Base-by-base conservation (phyloP, 2,888 invertebrate genomes). In the Ceratothoa steindachneri region DNA sequence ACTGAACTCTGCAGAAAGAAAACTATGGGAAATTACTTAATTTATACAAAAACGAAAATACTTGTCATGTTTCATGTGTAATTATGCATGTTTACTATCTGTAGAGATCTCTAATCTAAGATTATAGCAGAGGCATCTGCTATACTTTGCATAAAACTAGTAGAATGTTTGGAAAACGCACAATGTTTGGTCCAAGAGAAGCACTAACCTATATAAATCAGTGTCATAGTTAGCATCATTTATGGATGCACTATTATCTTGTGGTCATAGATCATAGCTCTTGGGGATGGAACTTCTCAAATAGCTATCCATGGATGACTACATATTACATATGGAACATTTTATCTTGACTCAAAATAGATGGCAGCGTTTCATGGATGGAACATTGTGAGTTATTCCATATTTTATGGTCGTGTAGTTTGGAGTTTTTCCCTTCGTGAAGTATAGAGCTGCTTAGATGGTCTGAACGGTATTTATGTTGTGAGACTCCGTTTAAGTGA, bases 101-200 rank as follows among this genome's bases (percentile, higher is more conserved):
- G 27, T 60, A 60, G 60, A 60, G 60, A 60, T 60, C 60, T 60
- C 60, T 60, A 60, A 60, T 60, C 60, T 60, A 60, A 60, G 60
- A 3, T 60, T 60, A 60, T 60, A 60, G 60, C 60, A 60, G 60
- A 24, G 1, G 24, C 60, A 60, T 60, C 60, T 60, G 60, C 60
- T 60, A 60, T 60, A 60, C 60, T 60, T 60, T 60, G 60, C 60
- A 60, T 60, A 60, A 60, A 60, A 60, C 9, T 60, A 60, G 60
- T 60, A 22, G 60, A 60, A 60, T 60, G 60, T 60, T 12, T 60
- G 60, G 60, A 60, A 60, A 24, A 24, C 60, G 27, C 60, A 24
- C 60, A 60, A 24, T 60, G 60, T 60, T 60, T 15, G 41, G 15
- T n/a, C n/a, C n/a, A n/a, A n/a, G n/a, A n/a, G n/a, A n/a, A n/a